Base-by-base conservation (phyloP, 2,113 vertebrate genomes). In the Hemichromis elongatus region DNA sequence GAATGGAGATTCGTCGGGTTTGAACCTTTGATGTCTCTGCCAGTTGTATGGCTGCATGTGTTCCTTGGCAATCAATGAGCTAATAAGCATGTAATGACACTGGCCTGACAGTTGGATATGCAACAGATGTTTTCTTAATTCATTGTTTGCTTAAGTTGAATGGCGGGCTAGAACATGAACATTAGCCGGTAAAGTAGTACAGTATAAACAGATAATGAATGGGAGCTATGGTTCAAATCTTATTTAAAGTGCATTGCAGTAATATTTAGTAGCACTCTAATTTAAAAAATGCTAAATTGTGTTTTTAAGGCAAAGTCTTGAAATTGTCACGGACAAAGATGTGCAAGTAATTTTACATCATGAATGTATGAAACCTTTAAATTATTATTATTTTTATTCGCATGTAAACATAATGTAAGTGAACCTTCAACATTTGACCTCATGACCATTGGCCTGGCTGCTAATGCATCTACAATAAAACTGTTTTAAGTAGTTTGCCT, bases 1-100 rank as follows among this genome's bases (percentile, higher is more conserved):
- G 92, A 42, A 59, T 4, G 54, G 40, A 59, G 56, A 56, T 57
- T 6, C 26, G 26, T 26, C 2, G 50, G 53, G 35, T 68, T 86
- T 59, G 83, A 73, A 79, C 53, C 84, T 91, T 92, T 93, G 90
- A 93, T 90, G 92, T 85, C 16, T 2, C 61, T 63, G 81, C 84
- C 91, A 93, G 2, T n/a, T 50, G 50, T 73, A 55, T 2, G 9
- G 47, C 84, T 6, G 52, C 9, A 45, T 84, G 54, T 85, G 81
- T 87, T 82, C 82, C 66, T 61, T 40, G 57, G 79, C 18, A 54
- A 88, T 85, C 66, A 88, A 79, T 84, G 81, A 37, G 21, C 45
- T 86, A 90, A 90, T 84, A 54, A 28, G 82, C 70, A 11, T 92
- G 89, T 83, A 84, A 90, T 81, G 81, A 80, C 79, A 50, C 45